Evolutionary conservation across 2,113 vertebrate genomes (phyloP), one percentile per base, ranked within the genome.

Genomic region (Myodes glareolus): DNA sequence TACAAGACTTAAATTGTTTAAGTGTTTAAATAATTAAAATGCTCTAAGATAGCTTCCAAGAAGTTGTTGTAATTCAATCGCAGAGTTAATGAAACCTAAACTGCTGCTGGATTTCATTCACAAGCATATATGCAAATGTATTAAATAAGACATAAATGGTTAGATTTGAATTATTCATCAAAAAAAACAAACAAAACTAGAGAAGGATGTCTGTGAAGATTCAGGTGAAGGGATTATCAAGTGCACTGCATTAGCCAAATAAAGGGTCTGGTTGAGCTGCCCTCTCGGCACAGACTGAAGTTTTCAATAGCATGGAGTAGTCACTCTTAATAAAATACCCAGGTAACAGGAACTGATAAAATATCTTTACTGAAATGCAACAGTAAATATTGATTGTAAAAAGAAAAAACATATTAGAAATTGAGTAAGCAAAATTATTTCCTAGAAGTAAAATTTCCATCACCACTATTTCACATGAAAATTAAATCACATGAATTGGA

Each of bases 291-390:
- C 21, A 90, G 31, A 3, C 9, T 67, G 9, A 90, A 78, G 36
- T 11, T 68, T 88, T 55, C 52, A 5, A 94, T 78, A 85, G 61
- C 45, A 82, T 78, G 25, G 25, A 95, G 27, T 92, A 61, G 52
- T 63, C 33, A 70, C n/a, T 70, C 65, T 58, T 84, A 88, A 78
- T 92, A 68, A 94, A 91, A 88, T 88, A 19, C 76, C 36, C 47
- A 55, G 58, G n/a, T 52, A 67, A 86, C 6, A 77, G 31, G 2
- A 96, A 90, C 42, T 73, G 12, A 72, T 70, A 23, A 88, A 93
- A 91, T 58, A 67, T 72, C 72, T 93, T 93, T 89, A 91, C 31
- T 82, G 25, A 95, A 95, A 52, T 3, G 11, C 39, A 91, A 61
- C 0, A 52, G 0, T 33, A 90, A 88, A 94, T 81, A 45, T 39